Base-by-base conservation (phyloP, 2,113 vertebrate species). In the Anguilla rostrata region DNA sequence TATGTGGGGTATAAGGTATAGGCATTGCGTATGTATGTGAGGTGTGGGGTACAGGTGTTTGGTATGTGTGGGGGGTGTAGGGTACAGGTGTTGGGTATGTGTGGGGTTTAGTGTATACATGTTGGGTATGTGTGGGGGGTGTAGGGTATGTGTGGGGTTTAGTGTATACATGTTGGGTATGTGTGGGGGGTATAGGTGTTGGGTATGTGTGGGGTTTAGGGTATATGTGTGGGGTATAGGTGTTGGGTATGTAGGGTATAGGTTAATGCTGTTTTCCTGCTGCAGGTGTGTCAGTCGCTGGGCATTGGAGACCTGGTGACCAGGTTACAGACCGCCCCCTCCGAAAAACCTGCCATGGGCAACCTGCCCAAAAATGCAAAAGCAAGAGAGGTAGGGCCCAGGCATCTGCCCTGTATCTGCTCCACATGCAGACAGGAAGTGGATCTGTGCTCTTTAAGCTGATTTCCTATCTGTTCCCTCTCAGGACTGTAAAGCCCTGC, bases 401-500 rank as follows among this genome's bases (percentile, higher is more conserved):
- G 82, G 3, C 7, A 20, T 75, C 71, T 34, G 26, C 12, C 71
- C 26, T 26, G 12, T 16, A 15, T 5, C 43, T 46, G 43, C 43
- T 9, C 5, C 43, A 46, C 5, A 9, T 9, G 49, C 49, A 53
- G 41, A 46, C 43, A n/a, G 81, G 29, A 46, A 56, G 46, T 22
- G n/a, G 1, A n/a, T 75, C 22, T 8, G n/a, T 78, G 5, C 2
- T 80, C 18, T 14, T 26, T 85, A 34, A 56, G 78, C 11, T 3
- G 0, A n/a, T 40, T 56, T 85, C n/a, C 22, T 82, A 3, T 46
- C 41, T 82, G 41, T 84, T 40, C 6, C 71, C 71, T 7, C 56
- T 82, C 85, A 96, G 95, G 95, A 96, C 87, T 93, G 95, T 18
- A 95, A 94, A 91, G 95, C 94, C 94, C 87, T 96, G 87, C 94